phyloP scores from a whole-genome alignment of 2,797 vertebrate species.

The Sebastes melanostomus region DNA sequence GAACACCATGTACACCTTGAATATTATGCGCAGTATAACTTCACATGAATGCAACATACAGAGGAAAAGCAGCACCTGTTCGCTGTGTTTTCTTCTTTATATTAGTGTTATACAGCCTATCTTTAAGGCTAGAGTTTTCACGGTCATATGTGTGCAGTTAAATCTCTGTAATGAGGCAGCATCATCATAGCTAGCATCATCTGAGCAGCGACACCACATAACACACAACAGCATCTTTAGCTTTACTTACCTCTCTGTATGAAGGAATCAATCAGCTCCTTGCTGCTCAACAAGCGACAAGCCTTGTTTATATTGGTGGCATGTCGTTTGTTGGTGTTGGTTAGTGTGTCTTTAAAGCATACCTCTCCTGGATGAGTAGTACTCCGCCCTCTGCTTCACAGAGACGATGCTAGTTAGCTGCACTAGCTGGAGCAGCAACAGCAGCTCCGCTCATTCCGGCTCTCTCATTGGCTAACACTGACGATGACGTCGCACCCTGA shows the following conservation, averaged over 20 bases:
- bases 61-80: background rate
- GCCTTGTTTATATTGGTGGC: background rate
- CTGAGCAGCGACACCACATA: background rate
- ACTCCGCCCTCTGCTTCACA: conserved; percentile 10
- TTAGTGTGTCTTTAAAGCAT: background rate
- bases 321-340: conserved; percentile 19
- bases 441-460: conserved; percentile 22
- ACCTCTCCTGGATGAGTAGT: background rate
- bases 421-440: conserved; percentile 6
- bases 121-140: too few relatives aligned
- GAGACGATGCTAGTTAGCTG: conserved; percentile 7
- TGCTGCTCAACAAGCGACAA: background rate
- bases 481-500: background rate
- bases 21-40: background rate
- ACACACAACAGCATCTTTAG: conserved; percentile 20
- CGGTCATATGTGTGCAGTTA: background rate
- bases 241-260: conserved; percentile 47
- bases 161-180: background rate
- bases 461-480: conserved; percentile 37
- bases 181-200: conserved; percentile 11
- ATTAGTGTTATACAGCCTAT: background rate
- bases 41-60: fast-evolving
- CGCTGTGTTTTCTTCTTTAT: fast-evolving
- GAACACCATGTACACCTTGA: background rate
- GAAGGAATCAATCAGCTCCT: background rate